Conservation (phyloP, 2,888 invertebrate species). For the Phyllotreta striolata region DNA sequence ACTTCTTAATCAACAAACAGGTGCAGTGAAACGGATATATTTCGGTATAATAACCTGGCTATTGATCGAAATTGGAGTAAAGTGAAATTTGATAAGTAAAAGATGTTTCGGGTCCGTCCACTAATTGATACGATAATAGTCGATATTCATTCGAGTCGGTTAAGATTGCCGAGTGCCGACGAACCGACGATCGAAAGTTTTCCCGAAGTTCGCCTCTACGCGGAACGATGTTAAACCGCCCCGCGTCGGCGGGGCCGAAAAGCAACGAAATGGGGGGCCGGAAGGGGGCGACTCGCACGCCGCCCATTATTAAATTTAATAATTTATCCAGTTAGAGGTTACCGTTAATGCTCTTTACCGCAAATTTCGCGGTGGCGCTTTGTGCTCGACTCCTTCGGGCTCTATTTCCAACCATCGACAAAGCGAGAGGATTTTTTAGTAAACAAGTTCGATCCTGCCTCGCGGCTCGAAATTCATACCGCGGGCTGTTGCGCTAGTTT, state of each 20-base stretch:
- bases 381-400: constrained; percentile 23
- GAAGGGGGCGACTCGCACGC: no score
- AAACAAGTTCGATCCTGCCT: constrained; percentile 17
- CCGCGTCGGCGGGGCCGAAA: background rate
- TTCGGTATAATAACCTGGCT: background rate
- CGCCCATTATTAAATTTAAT: constrained; percentile 43
- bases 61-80: constrained; percentile 22
- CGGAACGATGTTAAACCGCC: constrained; percentile 8
- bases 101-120: constrained; percentile 28
- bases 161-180: background rate
- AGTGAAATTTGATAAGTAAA: constrained; percentile 35
- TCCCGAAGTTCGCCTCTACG: constrained; percentile 5
- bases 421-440: constrained; percentile 27
- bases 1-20: no score
- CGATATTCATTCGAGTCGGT: background rate
- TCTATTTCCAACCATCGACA: constrained; percentile 23
- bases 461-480: constrained; percentile 12
- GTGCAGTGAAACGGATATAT: no score
- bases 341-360: constrained; percentile 37
- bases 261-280: background rate
- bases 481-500: background rate
- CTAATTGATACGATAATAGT: constrained; percentile 33
- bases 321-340: constrained; percentile 36
- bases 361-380: constrained; percentile 33
- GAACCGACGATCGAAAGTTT: constrained; percentile 15